These are phyloP conservation scores for Rafetus swinhoei DNA, from an alignment of 2,113 vertebrate species.

Conservation along the genomic window DNA sequence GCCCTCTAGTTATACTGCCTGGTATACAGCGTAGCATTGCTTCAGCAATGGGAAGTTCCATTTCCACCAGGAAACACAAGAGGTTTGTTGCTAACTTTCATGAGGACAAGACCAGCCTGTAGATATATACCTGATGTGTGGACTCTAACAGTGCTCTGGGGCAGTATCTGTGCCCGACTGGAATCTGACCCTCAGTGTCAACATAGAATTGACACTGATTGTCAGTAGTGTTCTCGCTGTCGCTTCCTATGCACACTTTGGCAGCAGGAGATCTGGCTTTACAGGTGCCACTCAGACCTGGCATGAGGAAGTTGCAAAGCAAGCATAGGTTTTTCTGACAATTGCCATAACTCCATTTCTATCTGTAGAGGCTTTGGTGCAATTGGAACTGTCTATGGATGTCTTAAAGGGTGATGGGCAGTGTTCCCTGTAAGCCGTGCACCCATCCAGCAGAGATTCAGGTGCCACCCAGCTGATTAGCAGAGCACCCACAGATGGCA, in stretches of 20 bases:
- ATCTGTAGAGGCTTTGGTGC: neutral
- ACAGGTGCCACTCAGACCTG: neutral
- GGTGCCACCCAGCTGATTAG: no score
- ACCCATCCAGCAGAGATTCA: no score
- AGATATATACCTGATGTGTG: neutral
- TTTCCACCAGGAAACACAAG: neutral
- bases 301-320: neutral
- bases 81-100: neutral
- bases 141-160: neutral
- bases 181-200: neutral
- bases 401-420: neutral
- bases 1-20: neutral
- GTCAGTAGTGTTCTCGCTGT: neutral
- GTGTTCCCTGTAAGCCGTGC: no score
- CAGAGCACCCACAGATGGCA: no score
- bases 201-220: neutral
- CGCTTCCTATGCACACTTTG: neutral
- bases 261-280: neutral
- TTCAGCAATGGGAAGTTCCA: accelerated
- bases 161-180: neutral
- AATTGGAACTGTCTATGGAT: slow-evolving; percentile 8
- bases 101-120: neutral
- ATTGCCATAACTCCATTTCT: neutral
- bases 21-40: neutral
- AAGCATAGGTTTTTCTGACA: accelerated